Base-by-base conservation (phyloP, 2,113 vertebrate species). In the Sciurus niger region DNA sequence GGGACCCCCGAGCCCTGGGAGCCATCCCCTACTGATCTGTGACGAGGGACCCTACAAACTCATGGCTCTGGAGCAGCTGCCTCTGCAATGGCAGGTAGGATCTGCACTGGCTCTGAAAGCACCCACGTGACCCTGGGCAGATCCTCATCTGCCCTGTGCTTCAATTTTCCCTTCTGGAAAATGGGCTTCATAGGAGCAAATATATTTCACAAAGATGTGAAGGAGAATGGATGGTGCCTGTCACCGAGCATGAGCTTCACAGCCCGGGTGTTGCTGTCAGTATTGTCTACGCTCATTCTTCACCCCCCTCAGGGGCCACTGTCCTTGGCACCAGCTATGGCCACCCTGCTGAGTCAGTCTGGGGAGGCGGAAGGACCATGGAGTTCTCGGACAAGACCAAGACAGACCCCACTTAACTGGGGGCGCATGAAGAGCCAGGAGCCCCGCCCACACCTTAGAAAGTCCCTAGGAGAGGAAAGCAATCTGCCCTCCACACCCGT, bases 131-230 rank as follows among this genome's bases (percentile, higher is more conserved):
- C 48, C 5, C 8, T 4, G 12, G 43, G 25, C 17, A 51, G 84
- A 32, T n/a, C 58, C 1, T 6, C 8, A 43, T 55, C 20, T 1
- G 25, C 76, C 79, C 24, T 0, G 1, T 79, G 48, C 90, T 74
- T 97, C 90, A 37, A 74, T 92, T 70, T 80, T 74, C 60, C 70
- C 12, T 68, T 43, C 46, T 80, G 34, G 4, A 72, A 93, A 95
- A 43, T 16, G n/a, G 24, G 34, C 34, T 92, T 89, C 37, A 28
- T 83, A 28, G 51, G 28, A 68, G 46, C 13, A 72, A 32, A 51
- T 37, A 51, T 46, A 55, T 4, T 74, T 90, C n/a, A 43, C 72
- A 65, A 43, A 67, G 30, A 68, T 70, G 8, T 73, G 20, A 20
- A 37, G 74, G 34, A 8, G 40, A 40, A 40, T 40, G 40, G 37